phyloP scores from a whole-genome alignment of 1,140 invertebrate species.

The Eriocheir sinensis region DNA sequence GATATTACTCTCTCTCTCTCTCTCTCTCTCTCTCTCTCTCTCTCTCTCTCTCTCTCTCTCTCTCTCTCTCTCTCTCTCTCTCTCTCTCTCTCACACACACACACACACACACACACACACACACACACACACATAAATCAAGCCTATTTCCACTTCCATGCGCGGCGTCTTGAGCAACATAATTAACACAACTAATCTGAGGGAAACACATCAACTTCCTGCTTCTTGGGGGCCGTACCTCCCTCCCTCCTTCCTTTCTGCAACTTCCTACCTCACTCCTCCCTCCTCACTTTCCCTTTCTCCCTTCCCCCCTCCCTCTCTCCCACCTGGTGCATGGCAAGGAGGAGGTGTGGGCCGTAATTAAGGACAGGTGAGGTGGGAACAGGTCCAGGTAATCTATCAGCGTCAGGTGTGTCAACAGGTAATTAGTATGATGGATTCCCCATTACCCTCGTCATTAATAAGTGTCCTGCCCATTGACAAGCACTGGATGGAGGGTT shows the following conservation, averaged over 20 bases:
- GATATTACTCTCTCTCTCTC: not conserved
- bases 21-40: not conserved
- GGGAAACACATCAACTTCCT: too few relatives aligned
- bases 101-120: too few relatives aligned
- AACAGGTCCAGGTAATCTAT: not conserved
- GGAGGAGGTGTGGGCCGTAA: not conserved
- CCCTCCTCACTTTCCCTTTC: too few relatives aligned
- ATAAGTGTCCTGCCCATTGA: not conserved
- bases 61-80: slow-evolving; percentile 14
- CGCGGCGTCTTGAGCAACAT: too few relatives aligned
- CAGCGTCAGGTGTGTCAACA: slow-evolving; percentile 9
- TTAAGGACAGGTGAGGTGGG: not conserved
- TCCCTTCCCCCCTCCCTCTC: not conserved
- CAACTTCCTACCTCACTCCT: too few relatives aligned
- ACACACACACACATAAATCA: too few relatives aligned
- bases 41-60: slow-evolving; percentile 21
- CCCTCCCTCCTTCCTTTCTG: not conserved
- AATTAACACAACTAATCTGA: too few relatives aligned
- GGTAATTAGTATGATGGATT: not conserved
- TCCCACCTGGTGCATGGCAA: not conserved
- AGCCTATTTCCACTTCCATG: too few relatives aligned
- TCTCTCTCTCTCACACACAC: not conserved
- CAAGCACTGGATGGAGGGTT: not conserved
- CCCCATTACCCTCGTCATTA: not conserved
- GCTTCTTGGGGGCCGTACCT: too few relatives aligned